phyloP scores from a whole-genome alignment of 2,888 invertebrate genomes.

The Cephus pulcher region DNA sequence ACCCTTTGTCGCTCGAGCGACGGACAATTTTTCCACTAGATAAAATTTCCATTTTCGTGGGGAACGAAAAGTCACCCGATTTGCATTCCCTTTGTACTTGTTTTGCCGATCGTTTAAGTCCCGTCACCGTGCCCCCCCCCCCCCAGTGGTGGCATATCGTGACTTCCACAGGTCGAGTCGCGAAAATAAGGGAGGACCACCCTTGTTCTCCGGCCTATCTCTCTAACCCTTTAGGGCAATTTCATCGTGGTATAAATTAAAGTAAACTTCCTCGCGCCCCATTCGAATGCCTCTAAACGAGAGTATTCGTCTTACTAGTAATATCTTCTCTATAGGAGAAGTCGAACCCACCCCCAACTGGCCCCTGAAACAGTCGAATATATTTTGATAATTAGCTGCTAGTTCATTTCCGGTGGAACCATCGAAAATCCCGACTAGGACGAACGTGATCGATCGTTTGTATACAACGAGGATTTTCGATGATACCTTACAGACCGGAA shows the following conservation, averaged over 20 bases:
- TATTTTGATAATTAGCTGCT: neutral
- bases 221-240: neutral
- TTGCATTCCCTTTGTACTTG: constrained; percentile 4
- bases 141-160: neutral
- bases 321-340: neutral
- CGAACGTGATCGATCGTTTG: neutral
- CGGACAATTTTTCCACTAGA: constrained; percentile 13
- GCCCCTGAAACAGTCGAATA: neutral
- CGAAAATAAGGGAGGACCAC: neutral
- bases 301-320: neutral
- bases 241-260: neutral
- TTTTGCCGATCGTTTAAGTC: neutral
- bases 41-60: constrained; percentile 20
- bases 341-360: neutral
- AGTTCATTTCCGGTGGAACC: neutral
- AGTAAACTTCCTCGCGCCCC: neutral
- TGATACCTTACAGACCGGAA: neutral
- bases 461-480: neutral
- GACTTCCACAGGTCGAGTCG: neutral
- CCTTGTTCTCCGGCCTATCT: neutral
- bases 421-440: neutral
- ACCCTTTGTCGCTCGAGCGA: neutral
- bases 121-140: neutral
- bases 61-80: neutral
- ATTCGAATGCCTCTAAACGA: neutral